A percentile compares a stretch with the other conserved stretches of the same genome.
These are phyloP conservation scores for Aspidiotus destructor DNA, from an alignment of 2,888 invertebrate species.

Conservation along the genomic window DNA sequence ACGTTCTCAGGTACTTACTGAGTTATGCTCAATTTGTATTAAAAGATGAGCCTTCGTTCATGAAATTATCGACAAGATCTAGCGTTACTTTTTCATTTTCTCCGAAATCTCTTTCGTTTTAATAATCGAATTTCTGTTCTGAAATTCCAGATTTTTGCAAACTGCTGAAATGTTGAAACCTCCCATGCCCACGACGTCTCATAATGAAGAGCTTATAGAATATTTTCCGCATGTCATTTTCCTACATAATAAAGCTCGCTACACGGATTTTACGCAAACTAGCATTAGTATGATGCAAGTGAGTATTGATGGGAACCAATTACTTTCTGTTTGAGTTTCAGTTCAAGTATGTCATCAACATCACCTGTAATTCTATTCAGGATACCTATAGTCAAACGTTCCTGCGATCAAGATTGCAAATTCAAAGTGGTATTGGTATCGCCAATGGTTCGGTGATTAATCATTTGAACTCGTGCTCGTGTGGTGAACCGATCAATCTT, in stretches of 20 bases:
- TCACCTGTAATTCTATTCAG: conserved; percentile 39
- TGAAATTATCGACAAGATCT: background rate
- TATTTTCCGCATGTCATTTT: conserved; percentile 74
- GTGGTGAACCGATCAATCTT: conserved; percentile 56
- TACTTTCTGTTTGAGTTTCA: too few species aligned
- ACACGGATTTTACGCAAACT: conserved; percentile 60
- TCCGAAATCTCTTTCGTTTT: background rate
- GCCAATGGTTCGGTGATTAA: conserved; percentile 46
- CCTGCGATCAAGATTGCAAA: conserved; percentile 54
- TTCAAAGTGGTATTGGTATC: conserved; percentile 58
- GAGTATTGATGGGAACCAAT: background rate
- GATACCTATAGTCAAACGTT: conserved; percentile 48
- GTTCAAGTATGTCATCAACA: too few species aligned
- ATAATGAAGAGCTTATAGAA: conserved; percentile 59
- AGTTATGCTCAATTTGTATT: too few species aligned
- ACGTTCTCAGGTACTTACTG: conserved; percentile 55
- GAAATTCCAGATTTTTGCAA: conserved; percentile 56
- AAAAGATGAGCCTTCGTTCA: too few species aligned
- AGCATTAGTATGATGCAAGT: conserved; percentile 54
- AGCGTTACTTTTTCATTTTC: conserved; percentile 34
- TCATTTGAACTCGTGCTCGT: conserved; percentile 48
- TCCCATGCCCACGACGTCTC: conserved; percentile 53
- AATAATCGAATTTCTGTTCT: too few species aligned
- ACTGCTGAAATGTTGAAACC: conserved; percentile 82
- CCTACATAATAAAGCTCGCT: conserved; percentile 67